These are phyloP conservation scores for Mya arenaria DNA, from an alignment of 1,140 invertebrate genomes.

Conservation along the genomic window DNA sequence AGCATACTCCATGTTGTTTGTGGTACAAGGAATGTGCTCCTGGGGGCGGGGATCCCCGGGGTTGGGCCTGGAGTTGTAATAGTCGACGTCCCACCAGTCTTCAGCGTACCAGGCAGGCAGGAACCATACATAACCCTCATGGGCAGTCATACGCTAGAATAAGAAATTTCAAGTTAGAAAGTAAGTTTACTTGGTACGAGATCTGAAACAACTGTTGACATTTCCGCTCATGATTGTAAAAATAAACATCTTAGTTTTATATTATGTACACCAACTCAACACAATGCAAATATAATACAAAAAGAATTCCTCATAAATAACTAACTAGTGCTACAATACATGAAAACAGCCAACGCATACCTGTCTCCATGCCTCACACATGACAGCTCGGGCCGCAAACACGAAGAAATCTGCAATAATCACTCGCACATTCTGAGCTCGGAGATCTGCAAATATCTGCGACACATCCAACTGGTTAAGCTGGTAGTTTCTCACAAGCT, in stretches of 20 bases:
- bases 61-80: constrained; percentile 81
- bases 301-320: too few relatives aligned
- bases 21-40: constrained; percentile 84
- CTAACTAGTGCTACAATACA: too few relatives aligned
- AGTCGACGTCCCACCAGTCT: constrained; percentile 87
- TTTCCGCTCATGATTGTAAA: too few relatives aligned
- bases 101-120: constrained; percentile 88
- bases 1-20: constrained; percentile 85
- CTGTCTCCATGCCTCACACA: constrained; percentile 89
- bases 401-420: constrained; percentile 92
- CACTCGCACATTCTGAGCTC: constrained; percentile 85
- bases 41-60: constrained; percentile 76
- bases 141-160: constrained; percentile 84
- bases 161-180: neutral
- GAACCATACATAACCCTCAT: constrained; percentile 91
- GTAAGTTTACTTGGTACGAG: too few relatives aligned
- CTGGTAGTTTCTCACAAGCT: constrained; percentile 82
- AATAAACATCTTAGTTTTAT: too few relatives aligned
- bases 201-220: too few relatives aligned
- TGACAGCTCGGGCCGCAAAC: constrained; percentile 85
- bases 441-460: constrained; percentile 88
- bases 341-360: constrained; percentile 75
- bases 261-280: too few relatives aligned
- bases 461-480: constrained; percentile 66
- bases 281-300: too few relatives aligned